phyloP scores from a whole-genome alignment of 2,113 vertebrate species.

The Dicentrarchus labrax region DNA sequence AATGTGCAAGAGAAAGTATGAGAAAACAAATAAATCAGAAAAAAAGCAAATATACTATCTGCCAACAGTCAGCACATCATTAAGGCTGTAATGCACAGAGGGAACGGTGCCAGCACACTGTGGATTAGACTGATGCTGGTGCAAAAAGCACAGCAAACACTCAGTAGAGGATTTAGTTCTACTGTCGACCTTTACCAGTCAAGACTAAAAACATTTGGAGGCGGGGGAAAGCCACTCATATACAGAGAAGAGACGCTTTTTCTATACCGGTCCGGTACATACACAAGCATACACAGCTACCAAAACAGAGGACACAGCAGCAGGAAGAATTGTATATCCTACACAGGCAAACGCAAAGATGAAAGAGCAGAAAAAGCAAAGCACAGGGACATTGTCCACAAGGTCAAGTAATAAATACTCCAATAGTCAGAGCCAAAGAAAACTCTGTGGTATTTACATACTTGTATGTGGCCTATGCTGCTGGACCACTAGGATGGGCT shows the following conservation, averaged over 20 bases:
- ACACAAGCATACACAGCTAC: conserved; percentile 34
- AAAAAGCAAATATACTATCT: neutral
- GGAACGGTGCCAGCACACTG: neutral
- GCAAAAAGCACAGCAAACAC: conserved; percentile 12
- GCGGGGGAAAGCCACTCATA: neutral
- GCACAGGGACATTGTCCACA: conserved; percentile 7
- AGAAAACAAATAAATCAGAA: neutral
- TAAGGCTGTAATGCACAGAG: neutral
- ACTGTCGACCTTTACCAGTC: conserved; percentile 14
- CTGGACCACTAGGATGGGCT: neutral
- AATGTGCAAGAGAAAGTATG: neutral
- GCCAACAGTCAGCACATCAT: neutral
- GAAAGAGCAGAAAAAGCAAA: conserved; percentile 22
- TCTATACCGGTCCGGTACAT: neutral
- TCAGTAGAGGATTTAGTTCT: neutral
- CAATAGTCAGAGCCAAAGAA: neutral
- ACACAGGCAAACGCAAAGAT: neutral
- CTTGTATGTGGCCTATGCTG: neutral
- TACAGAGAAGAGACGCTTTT: neutral
- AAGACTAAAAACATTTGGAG: conserved; percentile 2
- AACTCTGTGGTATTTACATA: conserved; percentile 20
- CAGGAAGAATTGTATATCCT: conserved; percentile 38
- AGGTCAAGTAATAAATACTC: conserved; percentile 28
- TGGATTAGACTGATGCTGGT: conserved; percentile 2
- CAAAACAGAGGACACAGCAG: conserved; percentile 36